Conservation (phyloP, 2,797 vertebrate genomes). For the Propithecus perrieri region DNA sequence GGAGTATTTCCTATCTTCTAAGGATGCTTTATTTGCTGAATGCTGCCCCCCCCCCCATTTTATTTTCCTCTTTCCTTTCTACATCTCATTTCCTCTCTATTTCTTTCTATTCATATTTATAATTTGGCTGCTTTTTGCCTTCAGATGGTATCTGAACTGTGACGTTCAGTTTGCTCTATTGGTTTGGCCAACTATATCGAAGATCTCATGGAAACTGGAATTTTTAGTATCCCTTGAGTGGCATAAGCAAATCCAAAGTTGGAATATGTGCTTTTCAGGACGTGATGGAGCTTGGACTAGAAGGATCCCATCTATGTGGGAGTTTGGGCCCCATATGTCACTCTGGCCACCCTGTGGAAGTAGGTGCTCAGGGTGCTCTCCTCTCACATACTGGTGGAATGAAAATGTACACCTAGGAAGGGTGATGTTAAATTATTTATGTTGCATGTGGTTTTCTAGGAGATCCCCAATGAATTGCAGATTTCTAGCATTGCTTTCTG, state of each 20-base stretch:
- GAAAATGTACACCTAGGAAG: background rate
- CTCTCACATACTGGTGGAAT: background rate
- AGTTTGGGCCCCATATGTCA: background rate
- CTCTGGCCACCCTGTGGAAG: background rate
- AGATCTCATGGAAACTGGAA: background rate
- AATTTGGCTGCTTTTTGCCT: background rate
- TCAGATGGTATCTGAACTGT: background rate
- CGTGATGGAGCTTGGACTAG: background rate
- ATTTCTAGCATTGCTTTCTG: constrained; percentile 57
- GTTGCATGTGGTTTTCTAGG: constrained; percentile 28
- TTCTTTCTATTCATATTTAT: background rate
- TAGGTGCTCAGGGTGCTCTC: rapidly evolving
- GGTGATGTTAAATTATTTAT: constrained; percentile 64
- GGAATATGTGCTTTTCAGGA: background rate
- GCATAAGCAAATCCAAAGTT: background rate
- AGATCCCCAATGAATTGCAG: constrained; percentile 33
- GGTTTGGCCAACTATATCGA: background rate
- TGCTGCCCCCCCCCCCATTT: background rate
- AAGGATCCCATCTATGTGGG: background rate
- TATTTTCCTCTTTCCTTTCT: background rate
- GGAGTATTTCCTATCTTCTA: background rate
- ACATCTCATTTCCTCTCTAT: background rate
- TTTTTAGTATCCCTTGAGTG: background rate
- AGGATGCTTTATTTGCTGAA: background rate
- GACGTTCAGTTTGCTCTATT: background rate